Percentiles rank a stretch among this genome's conserved stretches.
phyloP scores from a whole-genome alignment of 2,888 invertebrate genomes.

The Coelinius sp. region DNA sequence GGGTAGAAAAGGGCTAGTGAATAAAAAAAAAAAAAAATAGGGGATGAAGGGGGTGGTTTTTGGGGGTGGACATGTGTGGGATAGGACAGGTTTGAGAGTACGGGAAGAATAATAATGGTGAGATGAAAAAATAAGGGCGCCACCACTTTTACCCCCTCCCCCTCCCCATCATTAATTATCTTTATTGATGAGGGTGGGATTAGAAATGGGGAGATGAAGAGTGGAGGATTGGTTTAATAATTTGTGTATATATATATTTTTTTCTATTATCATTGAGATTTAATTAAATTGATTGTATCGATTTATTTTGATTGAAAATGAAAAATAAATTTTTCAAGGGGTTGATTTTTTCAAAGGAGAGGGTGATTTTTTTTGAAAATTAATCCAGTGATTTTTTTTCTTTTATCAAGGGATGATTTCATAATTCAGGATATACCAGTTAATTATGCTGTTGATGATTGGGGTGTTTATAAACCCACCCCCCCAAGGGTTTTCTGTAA shows the following conservation, averaged over 20 bases:
- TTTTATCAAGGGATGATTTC: no score
- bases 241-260: no score
- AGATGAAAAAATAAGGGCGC: slow-evolving; percentile 38
- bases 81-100: slow-evolving; percentile 7
- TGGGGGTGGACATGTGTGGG: neutral
- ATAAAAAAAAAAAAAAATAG: slow-evolving; percentile 20
- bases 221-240: neutral
- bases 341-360: no score
- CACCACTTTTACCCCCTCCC: slow-evolving; percentile 36
- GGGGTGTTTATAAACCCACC: no score
- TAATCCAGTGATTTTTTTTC: no score
- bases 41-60: neutral
- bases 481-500: slow-evolving; percentile 40
- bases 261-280: no score
- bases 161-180: slow-evolving; percentile 3
- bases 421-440: no score
- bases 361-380: no score
- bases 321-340: no score
- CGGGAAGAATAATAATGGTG: neutral
- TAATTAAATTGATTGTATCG: no score
- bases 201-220: neutral
- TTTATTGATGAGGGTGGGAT: neutral
- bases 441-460: no score
- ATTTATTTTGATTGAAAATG: no score
- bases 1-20: slow-evolving; percentile 4